Base-by-base conservation (phyloP, 2,888 invertebrate genomes). In the Mimachlamys varia region DNA sequence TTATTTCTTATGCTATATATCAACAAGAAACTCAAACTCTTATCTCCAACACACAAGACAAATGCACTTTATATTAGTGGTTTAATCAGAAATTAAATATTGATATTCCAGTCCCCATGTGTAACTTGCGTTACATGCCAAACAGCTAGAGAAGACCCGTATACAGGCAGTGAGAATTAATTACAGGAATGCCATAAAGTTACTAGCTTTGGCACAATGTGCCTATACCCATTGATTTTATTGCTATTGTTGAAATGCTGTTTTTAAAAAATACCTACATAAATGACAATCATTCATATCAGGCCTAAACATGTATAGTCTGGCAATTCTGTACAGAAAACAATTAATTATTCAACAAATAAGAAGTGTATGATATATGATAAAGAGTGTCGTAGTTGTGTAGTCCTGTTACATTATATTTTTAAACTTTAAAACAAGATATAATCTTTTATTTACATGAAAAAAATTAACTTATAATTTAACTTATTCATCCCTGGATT, bases 31-130 rank as follows among this genome's bases (percentile, higher is more conserved):
- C 76, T 76, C 33, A 76, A 58, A 76, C 22, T 15, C 76, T 76
- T 76, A 76, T 76, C 76, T 27, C 76, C 27, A 76, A 33, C 33
- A 76, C 22, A 7, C 76, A 33, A 76, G 27, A 76, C 76, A 76
- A 76, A 76, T 76, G 76, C 76, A 76, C 76, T 76, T 76, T 76
- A 76, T 27, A 27, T 33, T 76, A 27, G 33, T 7, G 76, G 76
- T 76, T 76, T 76, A 76, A 76, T 76, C 76, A 76, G 76, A 76
- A 76, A 76, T 76, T 76, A 76, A 76, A 76, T 76, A 76, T 76
- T 76, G 76, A 76, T 76, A 76, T 76, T 76, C n/a, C 76, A 33
- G 0, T 76, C 33, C 76, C 33, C 33, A 27, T 13, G 76, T 76
- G 76, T 27, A 33, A 76, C 76, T 76, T 76, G 12, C 27, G 27